Percentiles rank a stretch among this genome's conserved stretches.
Conservation (phyloP, 2,888 invertebrate genomes). For the Diadromus collaris region DNA sequence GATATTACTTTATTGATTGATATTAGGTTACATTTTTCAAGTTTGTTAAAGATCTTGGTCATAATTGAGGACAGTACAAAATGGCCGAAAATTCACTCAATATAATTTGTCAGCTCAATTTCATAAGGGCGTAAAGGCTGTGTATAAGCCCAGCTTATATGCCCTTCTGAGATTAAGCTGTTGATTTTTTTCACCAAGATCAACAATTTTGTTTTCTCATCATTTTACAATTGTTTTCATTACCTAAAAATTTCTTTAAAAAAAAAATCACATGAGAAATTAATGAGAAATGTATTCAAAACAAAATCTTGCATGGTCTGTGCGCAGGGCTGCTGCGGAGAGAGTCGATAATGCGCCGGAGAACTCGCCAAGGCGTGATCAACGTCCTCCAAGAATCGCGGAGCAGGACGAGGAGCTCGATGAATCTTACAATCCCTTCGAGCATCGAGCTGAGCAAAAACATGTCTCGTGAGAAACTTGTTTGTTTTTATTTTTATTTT, state of each 20-base stretch:
- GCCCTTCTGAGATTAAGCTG: neutral
- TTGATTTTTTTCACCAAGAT: neutral
- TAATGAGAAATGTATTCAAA: too few species aligned
- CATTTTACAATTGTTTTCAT: neutral
- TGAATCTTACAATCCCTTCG: conserved; percentile 65
- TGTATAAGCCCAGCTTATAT: neutral
- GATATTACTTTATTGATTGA: neutral
- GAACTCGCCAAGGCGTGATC: conserved; percentile 22
- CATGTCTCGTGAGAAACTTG: conserved; percentile 66
- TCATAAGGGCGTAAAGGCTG: neutral
- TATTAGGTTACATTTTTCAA: neutral
- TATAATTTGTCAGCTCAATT: neutral
- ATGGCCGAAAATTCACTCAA: neutral
- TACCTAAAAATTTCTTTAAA: neutral
- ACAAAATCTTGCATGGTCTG: too few species aligned
- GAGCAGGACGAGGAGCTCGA: conserved; percentile 32
- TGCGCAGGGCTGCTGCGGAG: conserved; percentile 29
- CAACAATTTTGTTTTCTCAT: neutral
- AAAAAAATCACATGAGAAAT: too few species aligned
- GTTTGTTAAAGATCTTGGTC: neutral
- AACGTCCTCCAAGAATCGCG: neutral
- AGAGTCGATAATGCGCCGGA: conserved; percentile 16
- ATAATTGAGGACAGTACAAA: neutral
- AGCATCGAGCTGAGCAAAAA: conserved; percentile 57
- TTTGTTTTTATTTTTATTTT: conserved; percentile 5